Evolutionary conservation across 2,888 invertebrate species (phyloP).

Genomic region (Diarsia mendica): DNA sequence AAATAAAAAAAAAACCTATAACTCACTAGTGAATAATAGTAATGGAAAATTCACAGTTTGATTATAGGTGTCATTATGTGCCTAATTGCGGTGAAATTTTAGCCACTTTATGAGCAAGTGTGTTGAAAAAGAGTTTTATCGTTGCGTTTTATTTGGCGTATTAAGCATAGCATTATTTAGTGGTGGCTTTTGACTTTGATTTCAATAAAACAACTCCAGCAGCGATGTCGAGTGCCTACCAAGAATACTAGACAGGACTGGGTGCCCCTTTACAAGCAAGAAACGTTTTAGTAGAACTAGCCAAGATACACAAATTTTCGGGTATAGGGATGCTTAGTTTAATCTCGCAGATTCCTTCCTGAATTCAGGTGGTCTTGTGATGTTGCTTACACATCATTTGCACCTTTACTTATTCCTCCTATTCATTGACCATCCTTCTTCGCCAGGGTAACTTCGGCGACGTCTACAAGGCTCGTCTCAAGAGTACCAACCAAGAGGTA

Average conservation of each 20-base stretch:
- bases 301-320: background rate
- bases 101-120: no score
- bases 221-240: background rate
- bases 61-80: no score
- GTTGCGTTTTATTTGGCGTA: no score
- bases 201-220: background rate
- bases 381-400: no score
- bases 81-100: no score
- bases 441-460: constrained; percentile 98
- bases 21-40: no score
- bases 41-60: no score
- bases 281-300: background rate
- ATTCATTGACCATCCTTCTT: background rate
- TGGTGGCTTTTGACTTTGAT: background rate
- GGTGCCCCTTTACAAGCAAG: background rate
- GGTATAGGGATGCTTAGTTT: background rate
- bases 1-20: no score
- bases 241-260: background rate
- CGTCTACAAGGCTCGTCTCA: constrained; percentile 97
- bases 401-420: background rate
- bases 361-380: background rate
- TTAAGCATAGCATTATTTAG: background rate
- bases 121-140: no score
- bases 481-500: constrained; percentile 95
- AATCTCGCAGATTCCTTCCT: background rate